A percentile compares a stretch with the other conserved stretches of the same genome.
These are phyloP conservation scores for Sebastes cheni DNA, from an alignment of 2,797 vertebrate genomes.

Conservation along the genomic window DNA sequence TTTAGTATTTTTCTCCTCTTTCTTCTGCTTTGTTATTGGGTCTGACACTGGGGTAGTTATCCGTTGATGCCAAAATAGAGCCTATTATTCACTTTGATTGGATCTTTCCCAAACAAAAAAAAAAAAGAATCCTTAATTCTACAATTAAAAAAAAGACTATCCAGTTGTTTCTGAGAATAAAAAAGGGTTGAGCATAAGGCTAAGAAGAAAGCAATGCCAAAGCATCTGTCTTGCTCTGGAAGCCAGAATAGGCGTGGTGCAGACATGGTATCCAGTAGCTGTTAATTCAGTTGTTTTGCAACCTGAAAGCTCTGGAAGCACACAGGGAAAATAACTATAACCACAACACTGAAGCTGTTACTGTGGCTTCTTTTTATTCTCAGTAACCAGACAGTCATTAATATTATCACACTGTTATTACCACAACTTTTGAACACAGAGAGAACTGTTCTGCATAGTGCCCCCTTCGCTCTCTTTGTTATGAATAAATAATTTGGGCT, in stretches of 20 bases:
- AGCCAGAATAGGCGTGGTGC: slow-evolving; percentile 4
- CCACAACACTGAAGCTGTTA: neutral
- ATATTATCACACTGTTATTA: slow-evolving; percentile 14
- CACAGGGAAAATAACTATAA: slow-evolving; percentile 20
- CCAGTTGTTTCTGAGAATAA: neutral
- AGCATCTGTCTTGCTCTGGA: slow-evolving; percentile 1
- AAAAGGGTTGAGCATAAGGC: neutral
- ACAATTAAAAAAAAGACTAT: neutral
- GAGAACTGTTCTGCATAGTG: neutral
- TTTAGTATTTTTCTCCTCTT: slow-evolving; percentile 6
- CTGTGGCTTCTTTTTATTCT: slow-evolving; percentile 12
- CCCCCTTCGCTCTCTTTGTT: neutral
- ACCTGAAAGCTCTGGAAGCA: slow-evolving; percentile 8
- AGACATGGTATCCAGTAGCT: slow-evolving; percentile 34
- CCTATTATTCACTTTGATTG: slow-evolving; percentile 4
- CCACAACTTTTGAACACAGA: slow-evolving; percentile 3
- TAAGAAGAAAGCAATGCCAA: neutral
- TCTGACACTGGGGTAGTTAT: slow-evolving; percentile 2
- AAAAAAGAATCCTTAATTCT: neutral
- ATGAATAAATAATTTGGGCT: neutral
- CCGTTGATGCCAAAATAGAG: neutral
- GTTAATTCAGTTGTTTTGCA: slow-evolving; percentile 40
- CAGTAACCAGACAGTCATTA: slow-evolving; percentile 22
- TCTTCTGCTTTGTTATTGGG: slow-evolving; percentile 7
- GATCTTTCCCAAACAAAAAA: neutral